A percentile compares a stretch with the other conserved stretches of the same genome.
phyloP scores from a whole-genome alignment of 2,888 invertebrate species.

The Schizaphis graminum region DNA sequence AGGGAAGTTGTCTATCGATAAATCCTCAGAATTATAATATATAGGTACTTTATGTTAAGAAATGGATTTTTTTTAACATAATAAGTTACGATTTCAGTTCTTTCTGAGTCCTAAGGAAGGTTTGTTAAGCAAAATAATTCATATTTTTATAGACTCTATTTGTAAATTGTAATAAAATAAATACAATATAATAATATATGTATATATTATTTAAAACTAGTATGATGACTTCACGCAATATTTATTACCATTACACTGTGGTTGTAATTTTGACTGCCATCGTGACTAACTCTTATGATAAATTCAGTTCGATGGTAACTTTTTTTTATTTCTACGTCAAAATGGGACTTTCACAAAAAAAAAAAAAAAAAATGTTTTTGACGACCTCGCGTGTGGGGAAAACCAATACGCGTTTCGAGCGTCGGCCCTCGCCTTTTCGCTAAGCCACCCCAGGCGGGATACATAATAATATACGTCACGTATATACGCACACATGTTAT shows the following conservation, averaged over 20 bases:
- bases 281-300: not conserved
- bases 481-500: not conserved
- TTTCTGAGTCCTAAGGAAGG: no score
- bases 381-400: not conserved
- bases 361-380: not conserved
- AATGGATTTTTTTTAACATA: no score
- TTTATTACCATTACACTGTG: not conserved
- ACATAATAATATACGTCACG: not conserved
- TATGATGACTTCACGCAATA: not conserved
- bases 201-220: not conserved
- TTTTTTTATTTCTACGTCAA: not conserved
- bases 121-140: not conserved
- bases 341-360: not conserved
- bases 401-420: not conserved
- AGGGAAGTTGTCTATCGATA: no score
- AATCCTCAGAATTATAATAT: no score
- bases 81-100: no score
- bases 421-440: not conserved
- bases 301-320: not conserved
- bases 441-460: not conserved
- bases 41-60: no score
- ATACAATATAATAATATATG: no score
- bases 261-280: not conserved
- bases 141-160: not conserved
- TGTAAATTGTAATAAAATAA: no score